Conservation (phyloP, 2,888 invertebrate genomes). For the Limenitis camilla region DNA sequence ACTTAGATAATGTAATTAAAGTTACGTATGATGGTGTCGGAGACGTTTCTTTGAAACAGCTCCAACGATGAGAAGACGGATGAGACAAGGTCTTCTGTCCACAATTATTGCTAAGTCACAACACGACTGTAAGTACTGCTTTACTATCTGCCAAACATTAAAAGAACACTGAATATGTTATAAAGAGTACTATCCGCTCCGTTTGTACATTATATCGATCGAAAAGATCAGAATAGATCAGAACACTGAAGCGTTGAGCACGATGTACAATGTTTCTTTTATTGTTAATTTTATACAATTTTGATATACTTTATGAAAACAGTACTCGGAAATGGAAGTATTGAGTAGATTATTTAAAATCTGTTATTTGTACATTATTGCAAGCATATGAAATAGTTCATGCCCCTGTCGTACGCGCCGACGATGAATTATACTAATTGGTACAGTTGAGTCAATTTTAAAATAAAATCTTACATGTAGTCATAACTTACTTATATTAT, state of each 20-base stretch:
- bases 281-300: constrained; percentile 18
- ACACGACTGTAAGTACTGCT: constrained; percentile 34
- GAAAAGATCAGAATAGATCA: constrained; percentile 13
- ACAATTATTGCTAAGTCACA: constrained; percentile 67
- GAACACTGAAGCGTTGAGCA: constrained; percentile 17
- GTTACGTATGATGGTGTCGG: constrained; percentile 62
- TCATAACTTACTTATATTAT: constrained; percentile 19
- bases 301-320: constrained; percentile 15
- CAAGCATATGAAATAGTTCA: constrained; percentile 46
- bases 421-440: constrained; percentile 29
- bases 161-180: constrained; percentile 4
- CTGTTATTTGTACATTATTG: constrained; percentile 52
- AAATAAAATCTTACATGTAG: constrained; percentile 15
- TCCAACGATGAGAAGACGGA: constrained; percentile 50
- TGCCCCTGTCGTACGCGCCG: constrained; percentile 33
- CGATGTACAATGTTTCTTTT: constrained; percentile 12
- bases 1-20: constrained; percentile 52
- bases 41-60: constrained; percentile 53
- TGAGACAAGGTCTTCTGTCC: constrained; percentile 41
- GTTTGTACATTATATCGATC: constrained; percentile 15
- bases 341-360: constrained; percentile 17
- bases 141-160: constrained; percentile 3
- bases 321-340: constrained; percentile 16
- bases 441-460: constrained; percentile 24
- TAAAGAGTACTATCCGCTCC: constrained; percentile 12